Conservation (phyloP, 2,797 vertebrate genomes). For the Vireo griseus region DNA sequence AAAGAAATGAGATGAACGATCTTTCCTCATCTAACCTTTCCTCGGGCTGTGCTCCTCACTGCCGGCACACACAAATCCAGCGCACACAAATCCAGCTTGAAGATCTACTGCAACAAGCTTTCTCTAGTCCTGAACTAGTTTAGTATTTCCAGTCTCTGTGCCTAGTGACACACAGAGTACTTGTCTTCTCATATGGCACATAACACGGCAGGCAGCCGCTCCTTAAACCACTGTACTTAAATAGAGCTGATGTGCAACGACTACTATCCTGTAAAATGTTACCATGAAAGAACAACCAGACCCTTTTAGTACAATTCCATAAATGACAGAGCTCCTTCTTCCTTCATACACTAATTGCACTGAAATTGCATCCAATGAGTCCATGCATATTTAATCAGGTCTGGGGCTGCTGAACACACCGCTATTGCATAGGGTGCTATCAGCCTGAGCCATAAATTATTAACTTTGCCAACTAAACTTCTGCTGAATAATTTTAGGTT, state of each 20-base stretch:
- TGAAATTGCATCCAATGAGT: slow-evolving; percentile 63
- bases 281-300: not conserved
- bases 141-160: not conserved
- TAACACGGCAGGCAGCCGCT: not conserved
- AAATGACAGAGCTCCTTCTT: slow-evolving; percentile 8
- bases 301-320: not conserved
- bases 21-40: not conserved
- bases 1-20: not conserved
- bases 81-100: rapidly evolving
- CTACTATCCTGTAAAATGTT: not conserved
- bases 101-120: not conserved
- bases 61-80: not conserved
- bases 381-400: slow-evolving; percentile 64
- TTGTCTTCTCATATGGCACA: not conserved
- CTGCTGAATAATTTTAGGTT: slow-evolving; percentile 44
- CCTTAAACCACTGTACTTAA: slow-evolving; percentile 15
- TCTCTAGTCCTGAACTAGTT: not conserved
- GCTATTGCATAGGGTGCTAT: slow-evolving; percentile 28
- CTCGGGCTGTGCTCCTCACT: not conserved
- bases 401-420: slow-evolving; percentile 17
- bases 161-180: not conserved
- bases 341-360: slow-evolving; percentile 49
- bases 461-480: slow-evolving; percentile 53
- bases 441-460: slow-evolving; percentile 61
- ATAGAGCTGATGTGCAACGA: slow-evolving; percentile 22